Evolutionary conservation across 2,888 invertebrate genomes (phyloP), one percentile per base, ranked within the genome.

Genomic region (Dynastes hyllus): DNA sequence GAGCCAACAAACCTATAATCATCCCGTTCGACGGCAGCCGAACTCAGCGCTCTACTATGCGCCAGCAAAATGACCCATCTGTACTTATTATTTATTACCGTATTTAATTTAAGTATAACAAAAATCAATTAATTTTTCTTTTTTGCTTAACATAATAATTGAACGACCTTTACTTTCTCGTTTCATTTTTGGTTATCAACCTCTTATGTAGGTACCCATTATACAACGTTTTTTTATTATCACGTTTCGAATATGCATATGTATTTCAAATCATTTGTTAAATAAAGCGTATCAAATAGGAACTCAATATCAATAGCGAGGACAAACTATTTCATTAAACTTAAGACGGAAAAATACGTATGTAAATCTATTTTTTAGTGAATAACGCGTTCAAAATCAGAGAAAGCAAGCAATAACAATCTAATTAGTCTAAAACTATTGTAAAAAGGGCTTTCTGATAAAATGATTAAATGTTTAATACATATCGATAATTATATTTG

Each of bases 61-160:
- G 16, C 16, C 16, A 16, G 16, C 16, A 16, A 16, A 16, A 16
- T 16, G 16, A 16, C 0, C 16, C 16, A 16, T 16, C 16, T 16
- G 0, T 16, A 16, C 16, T 16, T 16, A 16, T 16, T 16, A 16
- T 16, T n/a, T 53, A n/a, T n/a, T 53, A n/a, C 11, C 4, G 53
- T n/a, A 53, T 53, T 53, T 16, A 53, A 53, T 11, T 53, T 16
- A 53, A 53, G 4, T 53, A 16, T 53, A 53, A 53, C 53, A 53
- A 53, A 53, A 53, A n/a, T n/a, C 53, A 53, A 53, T 53, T 53
- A 11, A 53, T 53, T 53, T 53, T n/a, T 13, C 53, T 53, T 53
- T 53, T 53, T 53, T 53, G 13, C 22, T 53, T 53, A 16, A 13
- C 16, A n/a, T 16, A 53, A n/a, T 16, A 22, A n/a, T n/a, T 53